Percentiles rank a stretch among this genome's conserved stretches.
Conservation (phyloP, 1,140 invertebrate species). For the Drosophila insularis region DNA sequence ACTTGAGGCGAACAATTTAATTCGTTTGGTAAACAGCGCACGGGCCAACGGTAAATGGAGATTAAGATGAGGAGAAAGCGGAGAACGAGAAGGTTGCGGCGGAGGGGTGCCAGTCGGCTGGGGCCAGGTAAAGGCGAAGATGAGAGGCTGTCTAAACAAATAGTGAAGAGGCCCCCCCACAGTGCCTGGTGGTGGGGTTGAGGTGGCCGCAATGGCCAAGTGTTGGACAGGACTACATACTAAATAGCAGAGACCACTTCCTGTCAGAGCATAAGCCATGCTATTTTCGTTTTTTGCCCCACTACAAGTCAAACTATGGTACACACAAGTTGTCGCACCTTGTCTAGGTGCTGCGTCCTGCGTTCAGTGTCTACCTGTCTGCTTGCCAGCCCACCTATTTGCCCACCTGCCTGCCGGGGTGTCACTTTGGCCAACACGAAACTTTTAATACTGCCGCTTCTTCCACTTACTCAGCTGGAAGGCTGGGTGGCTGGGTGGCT, state of each 20-base stretch:
- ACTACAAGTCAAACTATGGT: constrained; percentile 20
- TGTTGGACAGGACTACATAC: constrained; percentile 66
- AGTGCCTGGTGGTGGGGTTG: background rate
- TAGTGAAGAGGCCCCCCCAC: constrained; percentile 34
- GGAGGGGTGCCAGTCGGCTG: constrained; percentile 20
- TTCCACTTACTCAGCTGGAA: constrained; percentile 13
- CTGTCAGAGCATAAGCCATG: constrained; percentile 68
- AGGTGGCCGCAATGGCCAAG: constrained; percentile 15
- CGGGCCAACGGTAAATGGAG: constrained; percentile 30
- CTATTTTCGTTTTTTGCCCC: background rate
- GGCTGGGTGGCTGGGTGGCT: background rate
- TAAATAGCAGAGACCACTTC: constrained; percentile 74
- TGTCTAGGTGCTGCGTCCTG: background rate
- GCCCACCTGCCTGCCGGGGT: constrained; percentile 39
- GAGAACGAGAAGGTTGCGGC: background rate
- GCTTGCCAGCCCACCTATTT: constrained; percentile 7
- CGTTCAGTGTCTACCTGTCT: constrained; percentile 3
- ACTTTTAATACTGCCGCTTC: constrained; percentile 63
- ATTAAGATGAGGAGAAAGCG: background rate
- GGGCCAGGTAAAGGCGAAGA: background rate
- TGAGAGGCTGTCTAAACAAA: constrained; percentile 57
- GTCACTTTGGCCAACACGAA: constrained; percentile 69
- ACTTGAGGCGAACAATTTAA: constrained; percentile 79
- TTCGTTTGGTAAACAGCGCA: constrained; percentile 76
- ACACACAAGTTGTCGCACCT: constrained; percentile 9